Evolutionary conservation across 2,113 vertebrate genomes (phyloP).

Genomic region (Trichechus manatus): DNA sequence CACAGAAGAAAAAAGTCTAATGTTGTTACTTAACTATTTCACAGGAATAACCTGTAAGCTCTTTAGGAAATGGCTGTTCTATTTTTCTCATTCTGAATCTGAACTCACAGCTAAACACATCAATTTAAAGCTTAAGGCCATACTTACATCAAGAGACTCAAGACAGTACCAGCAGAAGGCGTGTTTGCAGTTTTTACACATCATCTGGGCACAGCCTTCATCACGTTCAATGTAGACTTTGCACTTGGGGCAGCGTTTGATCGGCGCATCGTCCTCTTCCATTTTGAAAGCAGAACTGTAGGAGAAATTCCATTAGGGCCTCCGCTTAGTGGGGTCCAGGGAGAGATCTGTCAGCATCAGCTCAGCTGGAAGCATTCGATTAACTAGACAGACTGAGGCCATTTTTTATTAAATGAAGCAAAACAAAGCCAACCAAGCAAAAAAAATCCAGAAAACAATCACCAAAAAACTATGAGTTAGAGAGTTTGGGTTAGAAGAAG

Average conservation of each 20-base stretch:
- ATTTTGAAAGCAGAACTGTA: constrained; percentile 93
- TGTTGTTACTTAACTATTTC: fast-evolving
- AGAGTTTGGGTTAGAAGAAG: fast-evolving
- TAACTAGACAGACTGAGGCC: fast-evolving
- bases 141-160: constrained; percentile 98
- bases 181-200: constrained; percentile 99
- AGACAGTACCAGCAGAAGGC: constrained; percentile 99
- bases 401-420: too few relatives aligned
- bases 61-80: fast-evolving
- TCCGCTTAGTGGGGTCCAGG: fast-evolving
- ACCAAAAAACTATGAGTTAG: too few relatives aligned
- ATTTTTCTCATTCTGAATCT: fast-evolving
- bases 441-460: neutral
- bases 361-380: fast-evolving
- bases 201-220: constrained; percentile 99
- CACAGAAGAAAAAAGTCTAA: neutral
- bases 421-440: neutral
- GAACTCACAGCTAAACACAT: neutral
- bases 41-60: fast-evolving
- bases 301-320: neutral
- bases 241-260: constrained; percentile 99
- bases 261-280: constrained; percentile 95
- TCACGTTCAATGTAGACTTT: constrained; percentile 99
- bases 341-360: fast-evolving
- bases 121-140: fast-evolving